These are phyloP conservation scores for Ptilonorhynchus violaceus DNA, from an alignment of 2,113 vertebrate genomes.

Conservation along the genomic window DNA sequence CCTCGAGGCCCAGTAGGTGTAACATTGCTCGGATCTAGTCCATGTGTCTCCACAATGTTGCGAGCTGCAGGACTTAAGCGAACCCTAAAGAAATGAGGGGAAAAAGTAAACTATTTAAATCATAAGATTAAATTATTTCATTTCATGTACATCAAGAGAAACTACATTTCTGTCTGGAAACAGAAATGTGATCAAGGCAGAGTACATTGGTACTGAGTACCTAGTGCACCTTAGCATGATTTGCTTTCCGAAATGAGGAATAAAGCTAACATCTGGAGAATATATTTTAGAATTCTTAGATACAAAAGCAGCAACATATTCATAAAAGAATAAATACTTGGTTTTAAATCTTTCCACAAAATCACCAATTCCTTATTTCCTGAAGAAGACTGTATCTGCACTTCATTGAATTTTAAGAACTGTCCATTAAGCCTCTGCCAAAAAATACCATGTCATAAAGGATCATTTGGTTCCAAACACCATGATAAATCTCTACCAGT, in stretches of 20 bases:
- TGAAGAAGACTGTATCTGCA: neutral
- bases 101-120: neutral
- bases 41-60: constrained; percentile 86
- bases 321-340: neutral
- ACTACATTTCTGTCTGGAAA: neutral
- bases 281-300: neutral
- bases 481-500: neutral
- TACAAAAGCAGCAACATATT: neutral
- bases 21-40: constrained; percentile 78
- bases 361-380: neutral
- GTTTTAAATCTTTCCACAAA: neutral
- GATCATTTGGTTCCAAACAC: neutral
- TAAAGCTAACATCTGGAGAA: neutral
- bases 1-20: constrained; percentile 87
- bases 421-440: neutral
- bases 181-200: neutral
- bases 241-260: neutral
- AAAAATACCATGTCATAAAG: neutral
- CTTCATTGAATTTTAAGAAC: neutral
- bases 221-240: neutral
- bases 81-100: constrained; percentile 70
- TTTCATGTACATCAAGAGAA: neutral
- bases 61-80: constrained; percentile 94
- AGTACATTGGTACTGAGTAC: neutral
- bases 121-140: neutral